phyloP scores from a whole-genome alignment of 2,113 vertebrate genomes.

The Hymenochirus boettgeri region DNA sequence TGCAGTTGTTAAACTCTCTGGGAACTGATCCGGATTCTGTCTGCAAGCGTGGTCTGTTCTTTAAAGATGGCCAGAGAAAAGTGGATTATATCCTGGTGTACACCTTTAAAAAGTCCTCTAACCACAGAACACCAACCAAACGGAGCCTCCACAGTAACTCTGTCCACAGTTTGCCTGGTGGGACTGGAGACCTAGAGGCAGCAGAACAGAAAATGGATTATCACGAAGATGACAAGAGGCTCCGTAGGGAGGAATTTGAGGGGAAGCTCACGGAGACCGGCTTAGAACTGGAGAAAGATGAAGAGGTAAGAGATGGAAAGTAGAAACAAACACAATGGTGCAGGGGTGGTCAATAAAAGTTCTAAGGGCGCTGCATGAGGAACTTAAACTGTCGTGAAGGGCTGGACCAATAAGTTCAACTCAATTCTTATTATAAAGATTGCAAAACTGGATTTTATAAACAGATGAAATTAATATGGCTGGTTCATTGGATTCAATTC shows the following conservation, averaged over 20 bases:
- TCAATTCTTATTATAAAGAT: too few species aligned
- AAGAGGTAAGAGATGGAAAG: conserved; percentile 81
- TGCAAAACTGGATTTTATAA: too few species aligned
- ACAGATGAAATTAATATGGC: too few species aligned
- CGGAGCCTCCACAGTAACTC: conserved; percentile 60
- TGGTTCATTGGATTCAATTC: too few species aligned
- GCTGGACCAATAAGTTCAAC: too few species aligned
- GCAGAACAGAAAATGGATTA: conserved; percentile 63
- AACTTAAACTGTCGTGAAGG: too few species aligned
- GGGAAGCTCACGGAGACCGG: conserved; percentile 83
- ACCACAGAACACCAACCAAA: conserved; percentile 48
- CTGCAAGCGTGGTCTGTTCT: conserved; percentile 72
- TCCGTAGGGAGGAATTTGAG: conserved; percentile 82
- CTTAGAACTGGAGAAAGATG: conserved; percentile 86
- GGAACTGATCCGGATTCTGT: conserved; percentile 60
- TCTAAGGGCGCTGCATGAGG: too few species aligned
- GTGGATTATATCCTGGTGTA: conserved; percentile 92
- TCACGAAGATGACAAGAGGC: conserved; percentile 79
- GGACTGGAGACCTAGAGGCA: conserved; percentile 60
- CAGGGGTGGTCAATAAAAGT: too few species aligned
- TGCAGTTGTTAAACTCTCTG: conserved; percentile 71
- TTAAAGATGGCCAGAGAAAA: conserved; percentile 77
- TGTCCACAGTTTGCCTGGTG: conserved; percentile 51
- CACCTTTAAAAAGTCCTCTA: conserved; percentile 70
- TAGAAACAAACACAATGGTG: too few species aligned